Evolutionary conservation across 2,888 invertebrate genomes (phyloP).

Genomic region (Sympetrum striolatum): DNA sequence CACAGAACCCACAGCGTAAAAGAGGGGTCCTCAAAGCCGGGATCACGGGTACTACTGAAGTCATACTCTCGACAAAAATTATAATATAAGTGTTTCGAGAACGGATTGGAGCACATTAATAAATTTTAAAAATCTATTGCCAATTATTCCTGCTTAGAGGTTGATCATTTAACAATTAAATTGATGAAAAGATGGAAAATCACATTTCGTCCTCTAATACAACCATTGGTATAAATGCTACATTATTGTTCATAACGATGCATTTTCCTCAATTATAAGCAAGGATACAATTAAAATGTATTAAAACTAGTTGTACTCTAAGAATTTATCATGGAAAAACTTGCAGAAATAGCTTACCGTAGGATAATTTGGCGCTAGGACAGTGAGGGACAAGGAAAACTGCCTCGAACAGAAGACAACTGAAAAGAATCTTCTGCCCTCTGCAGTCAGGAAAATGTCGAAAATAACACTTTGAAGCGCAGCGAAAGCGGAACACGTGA

Average conservation of each 20-base stretch:
- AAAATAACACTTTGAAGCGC: neutral
- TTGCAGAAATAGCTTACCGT: neutral
- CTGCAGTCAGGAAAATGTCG: neutral
- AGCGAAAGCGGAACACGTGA: neutral
- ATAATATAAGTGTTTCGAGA: neutral
- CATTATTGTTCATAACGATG: no score
- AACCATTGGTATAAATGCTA: no score
- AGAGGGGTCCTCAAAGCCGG: slow-evolving; percentile 61
- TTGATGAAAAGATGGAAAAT: no score
- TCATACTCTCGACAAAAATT: neutral
- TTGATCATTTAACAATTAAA: neutral
- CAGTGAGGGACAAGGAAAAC: neutral
- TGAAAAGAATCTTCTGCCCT: neutral
- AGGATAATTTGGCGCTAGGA: slow-evolving; percentile 10
- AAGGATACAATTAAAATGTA: neutral
- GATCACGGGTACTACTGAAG: slow-evolving; percentile 41
- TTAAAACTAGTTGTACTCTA: neutral
- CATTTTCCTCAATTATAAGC: no score
- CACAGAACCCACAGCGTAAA: slow-evolving; percentile 48
- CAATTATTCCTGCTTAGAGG: neutral
- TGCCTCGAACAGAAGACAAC: neutral
- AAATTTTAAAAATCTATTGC: neutral
- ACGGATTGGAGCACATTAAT: neutral
- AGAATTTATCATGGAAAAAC: neutral
- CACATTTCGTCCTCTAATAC: no score